A percentile compares a stretch with the other conserved stretches of the same genome.
These are phyloP conservation scores for Heliconius aoede DNA, from an alignment of 2,888 invertebrate species.

Conservation along the genomic window DNA sequence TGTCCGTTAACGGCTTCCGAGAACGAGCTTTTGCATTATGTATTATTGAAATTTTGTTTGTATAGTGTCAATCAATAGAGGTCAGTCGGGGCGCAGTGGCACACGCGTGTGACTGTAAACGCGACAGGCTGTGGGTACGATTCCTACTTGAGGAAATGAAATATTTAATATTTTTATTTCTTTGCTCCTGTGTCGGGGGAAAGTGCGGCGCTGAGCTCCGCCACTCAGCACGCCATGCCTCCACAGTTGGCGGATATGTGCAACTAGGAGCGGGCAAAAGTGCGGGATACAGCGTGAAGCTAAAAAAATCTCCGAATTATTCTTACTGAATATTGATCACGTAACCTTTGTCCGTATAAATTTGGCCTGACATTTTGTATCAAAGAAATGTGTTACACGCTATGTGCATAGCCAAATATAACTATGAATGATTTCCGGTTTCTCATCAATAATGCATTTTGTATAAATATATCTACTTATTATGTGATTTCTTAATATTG, in stretches of 20 bases:
- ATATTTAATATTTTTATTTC: no score
- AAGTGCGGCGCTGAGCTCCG: no score
- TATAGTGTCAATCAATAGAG: background rate
- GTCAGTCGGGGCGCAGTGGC: no score
- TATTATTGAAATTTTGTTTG: conserved; percentile 9
- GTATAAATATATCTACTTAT: background rate
- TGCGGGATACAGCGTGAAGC: no score
- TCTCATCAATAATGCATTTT: background rate
- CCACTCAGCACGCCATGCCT: no score
- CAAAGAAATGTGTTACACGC: conserved; percentile 10
- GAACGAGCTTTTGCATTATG: conserved; percentile 23
- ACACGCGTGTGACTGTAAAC: no score
- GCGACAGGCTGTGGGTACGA: no score
- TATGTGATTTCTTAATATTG: background rate
- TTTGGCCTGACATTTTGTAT: conserved; percentile 29
- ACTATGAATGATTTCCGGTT: conserved; percentile 1
- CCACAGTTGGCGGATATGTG: no score
- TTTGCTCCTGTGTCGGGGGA: no score
- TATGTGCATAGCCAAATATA: conserved; percentile 15
- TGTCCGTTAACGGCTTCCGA: conserved; percentile 18
- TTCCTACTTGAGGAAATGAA: no score
- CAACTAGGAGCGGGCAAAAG: no score
- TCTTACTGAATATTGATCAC: conserved; percentile 28
- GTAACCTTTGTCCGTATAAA: conserved; percentile 29
- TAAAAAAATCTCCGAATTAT: conserved; percentile 5